phyloP scores from a whole-genome alignment of 1,140 invertebrate genomes.

The Drosophila oshimai region DNA sequence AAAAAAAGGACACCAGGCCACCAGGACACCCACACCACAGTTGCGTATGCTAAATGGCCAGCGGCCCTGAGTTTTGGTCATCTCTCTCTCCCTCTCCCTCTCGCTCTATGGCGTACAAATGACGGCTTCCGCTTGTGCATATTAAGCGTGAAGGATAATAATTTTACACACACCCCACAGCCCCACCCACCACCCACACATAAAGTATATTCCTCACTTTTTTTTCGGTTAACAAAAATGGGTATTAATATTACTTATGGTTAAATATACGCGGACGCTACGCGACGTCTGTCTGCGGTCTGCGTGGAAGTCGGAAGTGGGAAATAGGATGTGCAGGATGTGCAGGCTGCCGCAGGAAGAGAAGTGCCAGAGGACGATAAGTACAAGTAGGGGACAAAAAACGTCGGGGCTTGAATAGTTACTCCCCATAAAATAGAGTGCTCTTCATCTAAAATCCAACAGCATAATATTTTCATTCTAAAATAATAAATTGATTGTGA shows the following conservation, averaged over 20 bases:
- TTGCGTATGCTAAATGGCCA: slow-evolving; percentile 72
- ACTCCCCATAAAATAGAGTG: not conserved
- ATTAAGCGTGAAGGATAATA: slow-evolving; percentile 81
- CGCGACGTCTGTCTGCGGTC: slow-evolving; percentile 60
- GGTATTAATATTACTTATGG: slow-evolving; percentile 81
- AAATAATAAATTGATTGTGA: no score
- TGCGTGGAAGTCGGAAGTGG: no score
- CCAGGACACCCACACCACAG: slow-evolving; percentile 10
- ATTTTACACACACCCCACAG: slow-evolving; percentile 62
- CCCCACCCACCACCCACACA: slow-evolving; percentile 16
- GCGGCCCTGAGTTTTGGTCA: slow-evolving; percentile 60
- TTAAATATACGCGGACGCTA: slow-evolving; percentile 70
- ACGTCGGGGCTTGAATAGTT: no score
- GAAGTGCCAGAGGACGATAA: no score
- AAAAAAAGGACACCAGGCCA: slow-evolving; percentile 22
- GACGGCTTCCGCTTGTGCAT: slow-evolving; percentile 80
- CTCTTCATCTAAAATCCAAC: not conserved
- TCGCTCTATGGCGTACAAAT: slow-evolving; percentile 72
- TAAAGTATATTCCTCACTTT: slow-evolving; percentile 47
- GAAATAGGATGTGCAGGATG: no score
- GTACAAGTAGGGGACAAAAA: not conserved
- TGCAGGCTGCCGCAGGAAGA: no score
- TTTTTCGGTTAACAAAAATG: slow-evolving; percentile 62
- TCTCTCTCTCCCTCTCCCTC: slow-evolving; percentile 50
- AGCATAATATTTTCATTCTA: no score